Percentiles rank a stretch among this genome's conserved stretches.
phyloP scores from a whole-genome alignment of 2,888 invertebrate species.

The Scaptodrosophila latifasciaeformis region DNA sequence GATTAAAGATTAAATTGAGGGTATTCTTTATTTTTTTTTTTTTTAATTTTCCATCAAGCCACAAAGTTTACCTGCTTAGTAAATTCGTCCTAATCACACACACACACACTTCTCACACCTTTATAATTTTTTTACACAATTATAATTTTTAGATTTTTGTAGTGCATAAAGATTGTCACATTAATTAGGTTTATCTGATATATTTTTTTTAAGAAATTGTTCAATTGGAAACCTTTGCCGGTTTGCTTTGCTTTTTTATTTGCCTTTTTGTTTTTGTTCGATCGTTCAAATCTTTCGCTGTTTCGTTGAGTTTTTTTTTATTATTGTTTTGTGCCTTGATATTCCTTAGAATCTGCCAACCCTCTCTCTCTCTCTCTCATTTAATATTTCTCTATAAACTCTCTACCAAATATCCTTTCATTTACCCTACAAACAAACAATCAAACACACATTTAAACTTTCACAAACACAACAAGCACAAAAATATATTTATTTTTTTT shows the following conservation, averaged over 20 bases:
- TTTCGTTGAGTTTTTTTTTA: constrained; percentile 5
- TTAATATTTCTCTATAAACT: constrained; percentile 1
- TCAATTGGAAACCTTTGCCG: background rate
- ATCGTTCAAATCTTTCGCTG: constrained; percentile 7
- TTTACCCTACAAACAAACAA: constrained; percentile 28
- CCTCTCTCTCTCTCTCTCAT: background rate
- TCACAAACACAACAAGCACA: constrained; percentile 40
- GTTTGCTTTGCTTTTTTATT: constrained; percentile 3
- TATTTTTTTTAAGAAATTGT: constrained; percentile 3
- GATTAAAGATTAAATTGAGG: too few relatives aligned
- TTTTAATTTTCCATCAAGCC: too few relatives aligned
- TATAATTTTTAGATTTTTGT: constrained; percentile 5
- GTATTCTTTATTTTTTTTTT: too few relatives aligned
- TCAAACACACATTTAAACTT: constrained; percentile 37
- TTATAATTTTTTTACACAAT: too few relatives aligned
- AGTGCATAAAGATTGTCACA: constrained; percentile 50
- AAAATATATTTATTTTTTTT: constrained; percentile 25
- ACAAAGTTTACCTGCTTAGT: too few relatives aligned
- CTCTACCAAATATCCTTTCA: constrained; percentile 1
- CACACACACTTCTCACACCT: constrained; percentile 1
- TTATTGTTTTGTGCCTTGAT: background rate
- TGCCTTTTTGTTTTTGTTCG: constrained; percentile 11
- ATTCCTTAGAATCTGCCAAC: too few relatives aligned
- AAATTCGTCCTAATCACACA: constrained; percentile 62
- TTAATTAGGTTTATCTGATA: constrained; percentile 27